A percentile compares a stretch with the other conserved stretches of the same genome.
phyloP scores from a whole-genome alignment of 1,140 invertebrate species.

The Sycophila sp. region DNA sequence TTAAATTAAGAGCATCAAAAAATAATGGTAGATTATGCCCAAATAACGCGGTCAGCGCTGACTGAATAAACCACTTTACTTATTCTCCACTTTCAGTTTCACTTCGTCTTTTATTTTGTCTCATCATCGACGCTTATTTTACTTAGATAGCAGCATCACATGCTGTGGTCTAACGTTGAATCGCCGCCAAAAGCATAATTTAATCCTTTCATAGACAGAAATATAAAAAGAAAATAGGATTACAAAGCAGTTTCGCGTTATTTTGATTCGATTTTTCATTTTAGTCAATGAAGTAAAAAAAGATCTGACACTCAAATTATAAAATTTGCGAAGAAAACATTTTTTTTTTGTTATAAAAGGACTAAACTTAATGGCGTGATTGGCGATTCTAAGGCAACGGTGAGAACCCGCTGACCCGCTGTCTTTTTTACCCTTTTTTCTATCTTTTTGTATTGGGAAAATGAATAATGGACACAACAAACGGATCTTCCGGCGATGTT shows the following conservation, averaged over 20 bases:
- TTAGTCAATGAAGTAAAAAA: not conserved
- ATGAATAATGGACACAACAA: conserved; percentile 19
- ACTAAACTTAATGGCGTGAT: conserved; percentile 8
- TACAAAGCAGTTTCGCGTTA: too few species aligned
- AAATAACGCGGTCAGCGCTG: conserved; percentile 1
- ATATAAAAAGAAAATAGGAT: not conserved
- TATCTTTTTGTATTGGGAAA: conserved; percentile 5
- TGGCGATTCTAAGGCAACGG: conserved; percentile 36
- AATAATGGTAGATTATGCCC: conserved; percentile 19
- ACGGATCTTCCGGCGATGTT: conserved; percentile 15
- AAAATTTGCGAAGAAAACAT: too few species aligned
- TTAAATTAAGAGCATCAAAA: conserved; percentile 24
- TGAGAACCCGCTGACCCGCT: conserved; percentile 23
- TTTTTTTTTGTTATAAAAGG: not conserved
- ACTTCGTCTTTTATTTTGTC: not conserved
- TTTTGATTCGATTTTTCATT: too few species aligned
- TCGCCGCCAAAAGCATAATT: conserved; percentile 1
- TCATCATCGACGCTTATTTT: not conserved
- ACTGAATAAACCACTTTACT: not conserved
- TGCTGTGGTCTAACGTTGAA: conserved; percentile 12
- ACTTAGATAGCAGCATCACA: conserved; percentile 14
- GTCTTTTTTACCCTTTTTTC: conserved; percentile 8
- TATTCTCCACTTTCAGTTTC: not conserved
- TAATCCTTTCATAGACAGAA: not conserved
- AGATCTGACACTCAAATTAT: too few species aligned